Evolutionary conservation across 2,888 invertebrate species (phyloP).

Genomic region (Galerucella calmariensis): DNA sequence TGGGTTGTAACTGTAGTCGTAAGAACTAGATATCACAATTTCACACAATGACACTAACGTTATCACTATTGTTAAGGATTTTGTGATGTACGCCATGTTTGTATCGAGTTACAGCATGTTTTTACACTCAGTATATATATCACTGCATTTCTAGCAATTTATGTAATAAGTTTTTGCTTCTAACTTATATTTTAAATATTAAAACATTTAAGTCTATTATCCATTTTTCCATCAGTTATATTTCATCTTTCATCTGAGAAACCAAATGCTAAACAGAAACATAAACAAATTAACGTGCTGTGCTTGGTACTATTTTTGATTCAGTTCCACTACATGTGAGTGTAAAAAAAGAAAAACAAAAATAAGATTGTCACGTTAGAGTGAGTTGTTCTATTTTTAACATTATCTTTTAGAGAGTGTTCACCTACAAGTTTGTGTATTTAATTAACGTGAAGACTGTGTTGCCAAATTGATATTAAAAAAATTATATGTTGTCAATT

Average conservation of each 20-base stretch:
- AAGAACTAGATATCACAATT: slow-evolving; percentile 14
- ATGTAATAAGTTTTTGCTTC: neutral
- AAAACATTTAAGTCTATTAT: no score
- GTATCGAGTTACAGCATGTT: slow-evolving; percentile 2
- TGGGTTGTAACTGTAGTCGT: slow-evolving; percentile 37
- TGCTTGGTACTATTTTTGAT: neutral
- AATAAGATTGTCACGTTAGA: neutral
- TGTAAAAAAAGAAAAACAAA: neutral
- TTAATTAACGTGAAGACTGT: neutral
- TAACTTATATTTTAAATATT: no score
- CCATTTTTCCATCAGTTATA: no score
- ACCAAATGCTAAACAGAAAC: neutral
- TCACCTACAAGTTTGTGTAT: slow-evolving; percentile 2
- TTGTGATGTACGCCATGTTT: slow-evolving; percentile 46
- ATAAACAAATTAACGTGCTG: neutral
- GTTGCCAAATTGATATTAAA: neutral
- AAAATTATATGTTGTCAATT: no score
- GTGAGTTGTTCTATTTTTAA: neutral
- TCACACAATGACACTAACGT: slow-evolving; percentile 38
- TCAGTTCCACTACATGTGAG: neutral
- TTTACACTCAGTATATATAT: no score
- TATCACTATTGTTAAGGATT: slow-evolving; percentile 50
- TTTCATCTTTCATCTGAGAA: no score
- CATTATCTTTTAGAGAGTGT: neutral
- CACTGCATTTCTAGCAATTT: neutral